Base-by-base conservation (phyloP, 2,113 vertebrate species). In the Thamnophis sirtalis region DNA sequence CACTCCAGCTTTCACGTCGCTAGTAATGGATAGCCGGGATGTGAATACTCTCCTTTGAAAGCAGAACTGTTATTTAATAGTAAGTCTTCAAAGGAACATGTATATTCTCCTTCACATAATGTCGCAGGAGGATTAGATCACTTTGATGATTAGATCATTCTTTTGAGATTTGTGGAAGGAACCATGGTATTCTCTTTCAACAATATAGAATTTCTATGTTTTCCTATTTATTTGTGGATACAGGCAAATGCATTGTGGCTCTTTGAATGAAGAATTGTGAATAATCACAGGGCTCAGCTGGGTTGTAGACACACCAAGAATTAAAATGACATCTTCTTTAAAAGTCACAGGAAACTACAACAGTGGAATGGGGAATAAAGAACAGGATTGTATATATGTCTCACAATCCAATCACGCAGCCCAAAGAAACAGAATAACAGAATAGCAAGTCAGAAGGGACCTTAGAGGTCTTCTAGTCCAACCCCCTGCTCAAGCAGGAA, bases 1-100 rank as follows among this genome's bases (percentile, higher is more conserved):
- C 89, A 90, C 94, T 95, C 51, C 54, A 56, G 9, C 9, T 3
- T 28, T 92, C 1, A 0, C 51, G 55, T 95, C 88, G 6, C 92
- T 88, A 87, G 68, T 93, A 91, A 92, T 89, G 86, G 24, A 73
- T 87, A 91, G 91, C 54, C 91, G 91, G 90, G 33, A 56, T 24
- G n/a, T 55, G 51, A 90, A 54, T 56, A 88, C 60, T n/a, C 73
- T 38, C 49, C 92, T 53, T 89, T 90, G 90, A 95, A 85, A 86
- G 5, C 0, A 0, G 87, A 15, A 91, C 90, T 93, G 3, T 93
- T 91, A 49, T 24, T 93, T 10, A 0, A 87, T 48, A 53, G 54
- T 89, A 91, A 80, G 85, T 24, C 93, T 92, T 85, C 54, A 7
- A 2, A 92, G 63, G 89, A 87, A 90, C n/a, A 0, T 60, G 55